Evolutionary conservation across 1,140 invertebrate species (phyloP).

Genomic region (Brachionus manjavacas): DNA sequence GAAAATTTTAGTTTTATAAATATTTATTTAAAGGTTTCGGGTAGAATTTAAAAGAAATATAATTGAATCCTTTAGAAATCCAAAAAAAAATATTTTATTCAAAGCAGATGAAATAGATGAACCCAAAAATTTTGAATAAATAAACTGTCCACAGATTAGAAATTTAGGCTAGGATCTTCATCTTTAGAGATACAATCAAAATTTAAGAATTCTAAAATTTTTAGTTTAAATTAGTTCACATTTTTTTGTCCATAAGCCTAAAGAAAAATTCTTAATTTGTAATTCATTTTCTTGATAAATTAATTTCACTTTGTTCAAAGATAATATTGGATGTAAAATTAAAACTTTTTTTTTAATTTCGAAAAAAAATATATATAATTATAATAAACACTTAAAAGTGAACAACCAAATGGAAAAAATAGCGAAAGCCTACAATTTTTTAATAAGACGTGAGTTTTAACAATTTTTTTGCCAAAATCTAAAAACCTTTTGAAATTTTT

Average conservation of each 20-base stretch:
- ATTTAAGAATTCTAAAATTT: background rate
- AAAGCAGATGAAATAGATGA: background rate
- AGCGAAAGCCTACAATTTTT: background rate
- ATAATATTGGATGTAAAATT: background rate
- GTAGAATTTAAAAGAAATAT: background rate
- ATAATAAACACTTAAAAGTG: background rate
- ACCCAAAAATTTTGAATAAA: background rate
- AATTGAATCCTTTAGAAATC: background rate
- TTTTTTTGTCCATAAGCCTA: background rate
- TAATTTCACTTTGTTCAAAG: background rate
- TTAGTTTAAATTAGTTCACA: background rate
- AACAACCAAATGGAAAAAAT: background rate
- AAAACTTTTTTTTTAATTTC: background rate
- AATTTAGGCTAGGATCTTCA: no score
- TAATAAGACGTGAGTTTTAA: conserved; percentile 18
- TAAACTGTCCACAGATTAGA: background rate
- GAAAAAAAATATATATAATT: background rate
- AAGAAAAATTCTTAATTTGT: background rate
- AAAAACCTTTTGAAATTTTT: conserved; percentile 36
- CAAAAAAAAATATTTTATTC: background rate
- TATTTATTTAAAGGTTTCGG: background rate
- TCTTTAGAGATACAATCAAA: background rate
- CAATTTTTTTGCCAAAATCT: background rate
- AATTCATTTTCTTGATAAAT: background rate
- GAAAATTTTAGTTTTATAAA: background rate